Conservation (phyloP, 2,113 vertebrate genomes). For the Mionectes macconnelli region DNA sequence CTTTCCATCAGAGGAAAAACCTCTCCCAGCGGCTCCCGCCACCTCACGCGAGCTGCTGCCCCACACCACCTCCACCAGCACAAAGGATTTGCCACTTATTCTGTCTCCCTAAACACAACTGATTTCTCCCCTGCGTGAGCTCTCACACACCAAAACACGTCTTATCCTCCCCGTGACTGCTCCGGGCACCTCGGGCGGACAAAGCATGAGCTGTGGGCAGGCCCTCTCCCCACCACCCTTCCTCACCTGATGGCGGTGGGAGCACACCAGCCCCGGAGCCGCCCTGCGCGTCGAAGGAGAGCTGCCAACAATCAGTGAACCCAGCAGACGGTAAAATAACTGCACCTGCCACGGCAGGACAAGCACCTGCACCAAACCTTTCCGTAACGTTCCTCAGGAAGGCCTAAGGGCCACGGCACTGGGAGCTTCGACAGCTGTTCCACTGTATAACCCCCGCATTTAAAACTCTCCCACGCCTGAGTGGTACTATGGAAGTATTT, state of each 20-base stretch:
- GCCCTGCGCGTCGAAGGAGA: fast-evolving
- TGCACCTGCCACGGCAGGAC: fast-evolving
- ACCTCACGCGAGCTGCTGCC: fast-evolving
- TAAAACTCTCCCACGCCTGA: neutral
- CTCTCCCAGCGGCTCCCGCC: neutral
- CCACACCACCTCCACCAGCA: neutral
- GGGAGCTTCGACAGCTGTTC: neutral
- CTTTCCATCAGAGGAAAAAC: neutral
- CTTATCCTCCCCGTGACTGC: fast-evolving
- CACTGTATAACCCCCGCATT: neutral
- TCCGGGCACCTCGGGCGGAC: neutral
- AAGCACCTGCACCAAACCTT: neutral
- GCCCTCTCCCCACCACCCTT: too few species aligned
- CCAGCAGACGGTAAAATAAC: neutral
- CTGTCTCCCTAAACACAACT: fast-evolving
- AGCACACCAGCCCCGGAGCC: neutral
- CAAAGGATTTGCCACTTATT: neutral
- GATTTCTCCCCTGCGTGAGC: fast-evolving
- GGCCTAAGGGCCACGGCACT: fast-evolving
- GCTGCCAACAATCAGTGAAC: neutral
- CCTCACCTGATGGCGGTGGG: fast-evolving
- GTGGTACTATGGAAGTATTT: neutral
- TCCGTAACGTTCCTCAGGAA: neutral
- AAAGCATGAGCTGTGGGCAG: fast-evolving
- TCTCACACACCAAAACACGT: fast-evolving